phyloP scores from a whole-genome alignment of 2,113 vertebrate species.

The Marmota flaviventris region DNA sequence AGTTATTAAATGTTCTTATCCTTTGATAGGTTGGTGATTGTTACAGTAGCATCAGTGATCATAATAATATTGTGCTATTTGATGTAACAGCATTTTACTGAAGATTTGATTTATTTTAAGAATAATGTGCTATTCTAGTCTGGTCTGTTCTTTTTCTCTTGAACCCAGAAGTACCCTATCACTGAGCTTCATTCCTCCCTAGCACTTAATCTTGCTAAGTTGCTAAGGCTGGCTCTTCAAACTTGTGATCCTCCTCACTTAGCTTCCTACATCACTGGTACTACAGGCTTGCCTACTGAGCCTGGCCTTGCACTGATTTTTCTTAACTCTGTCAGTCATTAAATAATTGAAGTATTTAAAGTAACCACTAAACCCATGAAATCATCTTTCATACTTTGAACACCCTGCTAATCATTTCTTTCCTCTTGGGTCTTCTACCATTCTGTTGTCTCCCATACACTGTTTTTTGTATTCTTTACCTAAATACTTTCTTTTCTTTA shows the following conservation, averaged over 20 bases:
- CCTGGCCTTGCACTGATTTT: background rate
- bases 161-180: too few relatives aligned
- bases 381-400: background rate
- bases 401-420: background rate
- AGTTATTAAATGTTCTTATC: background rate
- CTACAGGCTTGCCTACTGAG: too few relatives aligned
- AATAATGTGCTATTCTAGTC: background rate
- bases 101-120: slow-evolving; percentile 16
- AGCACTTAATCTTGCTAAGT: too few relatives aligned
- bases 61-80: background rate
- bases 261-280: too few relatives aligned
- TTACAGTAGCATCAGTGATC: background rate
- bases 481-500: background rate
- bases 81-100: slow-evolving; percentile 1
- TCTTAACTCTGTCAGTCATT: background rate
- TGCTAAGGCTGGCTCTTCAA: too few relatives aligned
- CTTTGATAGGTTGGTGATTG: background rate
- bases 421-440: background rate
- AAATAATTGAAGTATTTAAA: slow-evolving; percentile 37
- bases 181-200: too few relatives aligned
- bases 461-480: background rate
- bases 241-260: too few relatives aligned
- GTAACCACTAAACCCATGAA: background rate
- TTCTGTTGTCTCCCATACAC: background rate
- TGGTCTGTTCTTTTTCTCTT: too few relatives aligned